A percentile compares a stretch with the other conserved stretches of the same genome.
phyloP scores from a whole-genome alignment of 2,797 vertebrate species.

The Orestias chungarensis region DNA sequence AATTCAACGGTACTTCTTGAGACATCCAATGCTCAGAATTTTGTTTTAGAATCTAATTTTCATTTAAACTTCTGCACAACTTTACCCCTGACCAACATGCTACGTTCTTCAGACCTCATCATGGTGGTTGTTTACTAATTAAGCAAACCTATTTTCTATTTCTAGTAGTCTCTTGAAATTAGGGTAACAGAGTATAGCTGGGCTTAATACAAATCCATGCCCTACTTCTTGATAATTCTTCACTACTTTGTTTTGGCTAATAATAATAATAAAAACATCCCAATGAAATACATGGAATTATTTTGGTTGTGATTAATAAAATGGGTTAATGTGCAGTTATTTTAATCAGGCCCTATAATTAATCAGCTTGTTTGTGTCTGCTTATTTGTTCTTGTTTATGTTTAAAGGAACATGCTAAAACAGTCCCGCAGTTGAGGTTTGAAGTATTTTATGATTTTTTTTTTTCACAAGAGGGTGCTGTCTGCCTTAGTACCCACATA shows the following conservation, averaged over 20 bases:
- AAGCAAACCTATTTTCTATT: too few species aligned
- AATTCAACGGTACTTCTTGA: too few species aligned
- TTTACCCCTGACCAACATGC: too few species aligned
- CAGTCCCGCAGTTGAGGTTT: neutral
- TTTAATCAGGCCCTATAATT: neutral
- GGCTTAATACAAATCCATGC: neutral
- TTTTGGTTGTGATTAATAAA: neutral
- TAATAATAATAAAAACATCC: neutral
- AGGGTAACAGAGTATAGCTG: neutral
- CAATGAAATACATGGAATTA: neutral
- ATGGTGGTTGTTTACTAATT: too few species aligned
- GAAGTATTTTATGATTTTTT: constrained; percentile 13
- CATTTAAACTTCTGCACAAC: neutral
- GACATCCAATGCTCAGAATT: too few species aligned
- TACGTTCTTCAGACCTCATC: too few species aligned
- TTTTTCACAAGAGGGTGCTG: constrained; percentile 57
- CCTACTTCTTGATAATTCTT: neutral
- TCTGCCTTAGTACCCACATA: constrained; percentile 20
- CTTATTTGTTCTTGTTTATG: neutral
- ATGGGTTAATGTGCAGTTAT: neutral
- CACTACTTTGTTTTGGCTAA: neutral
- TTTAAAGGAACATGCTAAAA: neutral
- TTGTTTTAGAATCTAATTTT: neutral
- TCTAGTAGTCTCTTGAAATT: neutral
- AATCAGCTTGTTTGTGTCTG: too few species aligned